Evolutionary conservation across 2,797 vertebrate genomes (phyloP).

Genomic region (Picus viridis): DNA sequence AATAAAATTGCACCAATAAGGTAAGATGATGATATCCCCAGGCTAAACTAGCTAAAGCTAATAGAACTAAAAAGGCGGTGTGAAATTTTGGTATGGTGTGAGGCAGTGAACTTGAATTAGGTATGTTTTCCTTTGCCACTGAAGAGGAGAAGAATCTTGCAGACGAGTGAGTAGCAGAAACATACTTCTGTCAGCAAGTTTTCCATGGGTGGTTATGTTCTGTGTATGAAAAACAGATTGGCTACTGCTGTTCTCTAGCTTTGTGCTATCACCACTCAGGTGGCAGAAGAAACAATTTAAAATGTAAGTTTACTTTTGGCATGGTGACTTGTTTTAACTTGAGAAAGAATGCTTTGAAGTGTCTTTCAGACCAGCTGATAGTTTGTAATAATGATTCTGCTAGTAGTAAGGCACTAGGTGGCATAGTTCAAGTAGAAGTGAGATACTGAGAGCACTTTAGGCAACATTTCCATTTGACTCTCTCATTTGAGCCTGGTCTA

Average conservation of each 20-base stretch:
- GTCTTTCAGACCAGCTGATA: not conserved
- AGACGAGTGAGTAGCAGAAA: not conserved
- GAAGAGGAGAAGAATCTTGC: not conserved
- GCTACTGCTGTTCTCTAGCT: not conserved
- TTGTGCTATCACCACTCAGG: not conserved
- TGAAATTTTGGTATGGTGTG: not conserved
- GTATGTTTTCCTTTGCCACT: not conserved
- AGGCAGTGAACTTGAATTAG: not conserved
- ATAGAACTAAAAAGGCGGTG: not conserved
- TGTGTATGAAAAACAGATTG: not conserved
- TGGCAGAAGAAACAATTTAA: not conserved
- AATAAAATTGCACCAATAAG: not conserved
- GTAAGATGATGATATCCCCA: not conserved
- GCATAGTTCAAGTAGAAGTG: not conserved
- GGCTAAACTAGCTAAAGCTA: not conserved
- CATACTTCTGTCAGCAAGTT: not conserved
- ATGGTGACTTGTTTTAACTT: not conserved
- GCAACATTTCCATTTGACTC: not conserved
- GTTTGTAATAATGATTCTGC: not conserved
- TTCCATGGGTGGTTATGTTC: not conserved
- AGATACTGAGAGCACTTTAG: not conserved
- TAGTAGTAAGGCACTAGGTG: not conserved
- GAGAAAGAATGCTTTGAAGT: not conserved
- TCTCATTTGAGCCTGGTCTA: not conserved
- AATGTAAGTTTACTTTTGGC: not conserved